Conservation (phyloP, 2,888 invertebrate species). For the Eristalinus aeneus region DNA sequence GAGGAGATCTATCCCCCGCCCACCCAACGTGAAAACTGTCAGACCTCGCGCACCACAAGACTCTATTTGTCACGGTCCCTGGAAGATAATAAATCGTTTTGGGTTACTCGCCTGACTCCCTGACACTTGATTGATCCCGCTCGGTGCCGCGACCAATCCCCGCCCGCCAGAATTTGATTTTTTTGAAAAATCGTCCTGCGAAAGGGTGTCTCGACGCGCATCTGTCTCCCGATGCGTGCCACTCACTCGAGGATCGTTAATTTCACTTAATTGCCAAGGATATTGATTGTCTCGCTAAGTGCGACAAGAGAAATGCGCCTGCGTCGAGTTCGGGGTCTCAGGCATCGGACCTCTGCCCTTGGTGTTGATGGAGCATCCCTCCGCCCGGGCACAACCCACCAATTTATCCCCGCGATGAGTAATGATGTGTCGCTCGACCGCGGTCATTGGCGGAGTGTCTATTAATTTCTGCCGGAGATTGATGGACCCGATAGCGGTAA, state of each 20-base stretch:
- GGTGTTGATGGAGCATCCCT: slow-evolving; percentile 19
- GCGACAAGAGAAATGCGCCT: slow-evolving; percentile 7
- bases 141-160: background rate
- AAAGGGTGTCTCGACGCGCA: slow-evolving; percentile 57
- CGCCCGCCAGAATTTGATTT: slow-evolving; percentile 19
- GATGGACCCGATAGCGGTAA: slow-evolving; percentile 62
- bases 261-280: slow-evolving; percentile 68
- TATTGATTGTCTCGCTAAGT: slow-evolving; percentile 67
- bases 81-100: slow-evolving; percentile 67
- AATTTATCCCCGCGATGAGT: slow-evolving; percentile 58
- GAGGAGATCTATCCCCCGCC: slow-evolving; percentile 46
- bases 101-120: slow-evolving; percentile 51
- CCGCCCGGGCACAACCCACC: slow-evolving; percentile 55
- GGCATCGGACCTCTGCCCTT: background rate
- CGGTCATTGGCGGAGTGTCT: slow-evolving; percentile 33
- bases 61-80: slow-evolving; percentile 62
- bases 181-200: slow-evolving; percentile 57
- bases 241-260: slow-evolving; percentile 48
- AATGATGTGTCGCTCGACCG: slow-evolving; percentile 55
- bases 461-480: slow-evolving; percentile 52
- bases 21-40: slow-evolving; percentile 62
- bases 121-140: slow-evolving; percentile 68
- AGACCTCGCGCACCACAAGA: slow-evolving; percentile 58
- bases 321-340: slow-evolving; percentile 37
- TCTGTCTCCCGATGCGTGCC: slow-evolving; percentile 30